Base-by-base conservation (phyloP, 2,888 invertebrate species). In the Dorcus parallelipipedus region DNA sequence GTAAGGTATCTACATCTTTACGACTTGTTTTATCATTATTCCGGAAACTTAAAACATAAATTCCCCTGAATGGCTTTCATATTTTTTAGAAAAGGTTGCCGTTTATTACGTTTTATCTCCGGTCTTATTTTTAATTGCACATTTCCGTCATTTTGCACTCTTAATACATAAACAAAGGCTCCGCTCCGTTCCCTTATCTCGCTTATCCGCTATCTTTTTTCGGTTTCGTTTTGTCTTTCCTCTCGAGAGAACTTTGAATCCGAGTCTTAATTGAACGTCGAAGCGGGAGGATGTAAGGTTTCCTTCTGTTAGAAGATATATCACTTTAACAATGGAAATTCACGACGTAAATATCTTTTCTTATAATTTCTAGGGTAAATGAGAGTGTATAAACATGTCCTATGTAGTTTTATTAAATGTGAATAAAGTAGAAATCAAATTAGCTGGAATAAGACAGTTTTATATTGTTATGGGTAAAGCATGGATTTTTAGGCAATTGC, bases 51-150 rank as follows among this genome's bases (percentile, higher is more conserved):
- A 51, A 53, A 60, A 58, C 63, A 64, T 69, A 69, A 69, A 69
- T 68, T 66, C 61, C 61, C 55, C 47, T 58, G 64, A 59, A 67
- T 68, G 64, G 64, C 67, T 64, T 66, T 66, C 65, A 68, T 68
- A 68, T 68, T 69, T 67, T 61, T 64, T 62, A 61, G 62, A 65
- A 64, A 62, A 62, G 65, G 53, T 59, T 56, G 61, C 66, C 67
- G 66, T 67, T 69, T 68, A 67, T 68, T 65, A 64, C 66, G 67
- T 63, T 64, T 68, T 67, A 67, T 68, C 67, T 67, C 64, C 56
- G 60, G 61, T 60, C 64, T 61, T 60, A 67, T 68, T 68, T 68
- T 69, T 69, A 69, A 69, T 68, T 69, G 67, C 67, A 56, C 65
- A 64, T 68, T 69, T 69, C 67, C 66, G 66, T 67, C 68, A 69